Percentiles rank a stretch among this genome's conserved stretches.
Conservation (phyloP, 2,888 invertebrate genomes). For the Disparrhopalites patrizii region DNA sequence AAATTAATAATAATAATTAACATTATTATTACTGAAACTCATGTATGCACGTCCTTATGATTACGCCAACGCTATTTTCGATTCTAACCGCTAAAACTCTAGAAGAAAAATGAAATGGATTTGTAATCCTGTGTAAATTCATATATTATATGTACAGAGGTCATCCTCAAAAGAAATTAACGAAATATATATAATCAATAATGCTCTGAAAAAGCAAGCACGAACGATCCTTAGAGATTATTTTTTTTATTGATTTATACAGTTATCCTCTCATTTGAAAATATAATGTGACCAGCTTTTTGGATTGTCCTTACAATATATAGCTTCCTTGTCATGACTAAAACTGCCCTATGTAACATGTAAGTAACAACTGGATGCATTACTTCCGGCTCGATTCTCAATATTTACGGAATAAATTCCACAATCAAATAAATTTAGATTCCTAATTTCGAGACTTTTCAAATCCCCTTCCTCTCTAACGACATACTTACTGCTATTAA, state of each 20-base stretch:
- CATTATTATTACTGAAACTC: slow-evolving; percentile 3
- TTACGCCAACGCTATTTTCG: slow-evolving; percentile 11
- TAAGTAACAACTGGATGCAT: slow-evolving; percentile 23
- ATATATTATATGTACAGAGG: slow-evolving; percentile 1
- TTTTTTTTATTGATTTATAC: background rate
- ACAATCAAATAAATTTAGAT: slow-evolving; percentile 21
- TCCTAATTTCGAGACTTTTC: slow-evolving; percentile 22
- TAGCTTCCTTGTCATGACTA: background rate
- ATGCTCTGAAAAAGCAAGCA: background rate
- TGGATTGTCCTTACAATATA: background rate
- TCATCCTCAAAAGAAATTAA: background rate
- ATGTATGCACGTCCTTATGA: background rate
- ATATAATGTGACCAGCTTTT: slow-evolving; percentile 12
- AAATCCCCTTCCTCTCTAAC: slow-evolving; percentile 26
- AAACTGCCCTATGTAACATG: slow-evolving; percentile 7
- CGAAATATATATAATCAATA: slow-evolving; percentile 4
- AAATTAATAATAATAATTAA: background rate
- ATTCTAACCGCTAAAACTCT: slow-evolving; percentile 6
- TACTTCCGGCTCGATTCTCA: slow-evolving; percentile 18
- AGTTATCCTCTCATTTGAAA: slow-evolving; percentile 13
- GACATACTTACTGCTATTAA: slow-evolving; percentile 24
- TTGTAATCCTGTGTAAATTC: slow-evolving; percentile 1
- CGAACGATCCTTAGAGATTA: background rate
- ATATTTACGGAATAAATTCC: slow-evolving; percentile 28
- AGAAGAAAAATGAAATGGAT: slow-evolving; percentile 2